Evolutionary conservation across 2,113 vertebrate species (phyloP).

Genomic region (Neopipo cinnamomea): DNA sequence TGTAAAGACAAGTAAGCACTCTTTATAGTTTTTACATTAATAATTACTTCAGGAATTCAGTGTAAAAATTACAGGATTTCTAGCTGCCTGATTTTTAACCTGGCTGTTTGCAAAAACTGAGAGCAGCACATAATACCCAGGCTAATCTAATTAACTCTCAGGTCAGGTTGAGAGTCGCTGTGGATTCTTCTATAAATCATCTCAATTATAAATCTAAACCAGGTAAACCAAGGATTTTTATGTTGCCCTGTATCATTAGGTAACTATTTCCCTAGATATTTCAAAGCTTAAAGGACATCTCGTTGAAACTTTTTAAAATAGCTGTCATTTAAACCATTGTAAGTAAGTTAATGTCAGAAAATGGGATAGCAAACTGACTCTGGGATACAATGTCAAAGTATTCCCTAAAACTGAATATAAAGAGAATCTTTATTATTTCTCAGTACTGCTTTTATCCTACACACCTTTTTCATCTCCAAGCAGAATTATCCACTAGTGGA

Average conservation of each 20-base stretch:
- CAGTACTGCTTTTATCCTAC: neutral
- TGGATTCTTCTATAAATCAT: conserved; percentile 38
- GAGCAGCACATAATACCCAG: neutral
- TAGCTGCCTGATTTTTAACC: neutral
- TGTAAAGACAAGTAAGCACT: neutral
- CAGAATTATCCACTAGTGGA: neutral
- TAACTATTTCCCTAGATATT: conserved; percentile 29
- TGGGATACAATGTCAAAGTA: neutral
- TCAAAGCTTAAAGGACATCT: conserved; percentile 10
- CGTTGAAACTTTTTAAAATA: neutral
- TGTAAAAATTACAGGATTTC: neutral
- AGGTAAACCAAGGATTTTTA: conserved; percentile 57
- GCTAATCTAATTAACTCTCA: conserved; percentile 64
- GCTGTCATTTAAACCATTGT: neutral
- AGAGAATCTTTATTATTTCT: neutral
- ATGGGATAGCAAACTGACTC: neutral
- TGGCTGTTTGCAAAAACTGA: neutral
- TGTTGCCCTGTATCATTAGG: conserved; percentile 43
- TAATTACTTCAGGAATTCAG: neutral
- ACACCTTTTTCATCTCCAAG: neutral
- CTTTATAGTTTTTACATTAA: neutral
- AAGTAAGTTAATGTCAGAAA: neutral
- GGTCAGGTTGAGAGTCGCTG: conserved; percentile 60
- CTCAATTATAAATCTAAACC: conserved; percentile 62
- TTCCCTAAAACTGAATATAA: neutral